A percentile compares a stretch with the other conserved stretches of the same genome.
Conservation (phyloP, 35 echinoderm and acorn worm species). For the Heliocidaris tuberculata region DNA sequence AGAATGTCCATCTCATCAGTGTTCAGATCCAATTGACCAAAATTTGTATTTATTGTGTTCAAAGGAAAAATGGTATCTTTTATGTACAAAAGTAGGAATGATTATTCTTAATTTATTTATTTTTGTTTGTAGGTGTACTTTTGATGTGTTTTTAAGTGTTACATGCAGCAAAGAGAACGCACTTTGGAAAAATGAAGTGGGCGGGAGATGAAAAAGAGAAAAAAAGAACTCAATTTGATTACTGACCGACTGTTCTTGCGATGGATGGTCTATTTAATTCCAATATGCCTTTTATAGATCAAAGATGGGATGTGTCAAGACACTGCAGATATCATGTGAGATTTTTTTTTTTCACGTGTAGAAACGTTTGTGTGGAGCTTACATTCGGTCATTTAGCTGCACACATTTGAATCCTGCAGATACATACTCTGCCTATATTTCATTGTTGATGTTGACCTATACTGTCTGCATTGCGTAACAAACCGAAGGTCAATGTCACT, state of each 20-base stretch:
- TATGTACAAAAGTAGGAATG: slow-evolving; percentile 11
- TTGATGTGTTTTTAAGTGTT: slow-evolving; percentile 28
- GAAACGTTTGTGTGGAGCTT: background rate
- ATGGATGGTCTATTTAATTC: background rate
- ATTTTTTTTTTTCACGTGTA: background rate
- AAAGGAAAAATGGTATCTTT: background rate
- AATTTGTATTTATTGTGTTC: slow-evolving; percentile 14
- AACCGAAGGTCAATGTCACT: background rate
- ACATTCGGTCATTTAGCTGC: background rate
- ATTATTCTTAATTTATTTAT: slow-evolving; percentile 38
- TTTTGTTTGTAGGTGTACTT: slow-evolving; percentile 29
- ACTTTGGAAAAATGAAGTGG: background rate
- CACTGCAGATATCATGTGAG: background rate
- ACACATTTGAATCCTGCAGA: background rate
- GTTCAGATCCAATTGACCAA: background rate
- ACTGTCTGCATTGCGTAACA: background rate
- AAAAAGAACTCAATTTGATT: background rate
- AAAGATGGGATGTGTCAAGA: background rate
- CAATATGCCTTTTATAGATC: background rate
- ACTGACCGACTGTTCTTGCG: background rate
- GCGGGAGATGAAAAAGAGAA: background rate
- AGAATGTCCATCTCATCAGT: background rate
- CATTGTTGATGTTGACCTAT: no score
- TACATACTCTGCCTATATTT: background rate
- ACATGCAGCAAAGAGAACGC: background rate